Percentiles rank a stretch among this genome's conserved stretches.
Evolutionary conservation across 2,888 invertebrate genomes (phyloP).

Genomic region (Nomada ferruginata): DNA sequence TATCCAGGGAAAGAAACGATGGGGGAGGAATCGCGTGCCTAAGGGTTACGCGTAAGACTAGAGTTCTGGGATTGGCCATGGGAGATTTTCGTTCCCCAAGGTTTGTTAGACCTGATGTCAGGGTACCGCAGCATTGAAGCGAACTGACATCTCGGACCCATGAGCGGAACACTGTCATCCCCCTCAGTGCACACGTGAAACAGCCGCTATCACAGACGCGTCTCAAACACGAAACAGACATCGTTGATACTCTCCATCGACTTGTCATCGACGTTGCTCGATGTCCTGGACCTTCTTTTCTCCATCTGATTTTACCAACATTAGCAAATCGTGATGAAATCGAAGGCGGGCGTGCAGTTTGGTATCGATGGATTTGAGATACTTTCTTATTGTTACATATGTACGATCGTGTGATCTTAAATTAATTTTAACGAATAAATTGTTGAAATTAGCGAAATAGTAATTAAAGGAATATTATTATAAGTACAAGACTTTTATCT

Average conservation of each 20-base stretch:
- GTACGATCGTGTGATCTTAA: background rate
- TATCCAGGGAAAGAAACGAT: background rate
- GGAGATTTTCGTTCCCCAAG: constrained; percentile 78
- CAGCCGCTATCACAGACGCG: constrained; percentile 56
- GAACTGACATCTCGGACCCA: constrained; percentile 79
- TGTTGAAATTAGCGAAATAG: no score
- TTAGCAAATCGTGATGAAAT: background rate
- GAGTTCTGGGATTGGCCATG: constrained; percentile 75
- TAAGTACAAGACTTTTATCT: no score
- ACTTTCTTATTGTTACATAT: background rate
- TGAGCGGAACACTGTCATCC: constrained; percentile 64
- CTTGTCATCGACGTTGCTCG: constrained; percentile 49
- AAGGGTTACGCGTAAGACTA: constrained; percentile 43
- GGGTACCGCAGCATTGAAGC: constrained; percentile 79
- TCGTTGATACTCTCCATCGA: constrained; percentile 60
- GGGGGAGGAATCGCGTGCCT: constrained; percentile 48
- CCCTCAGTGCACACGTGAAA: constrained; percentile 64
- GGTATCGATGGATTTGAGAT: background rate
- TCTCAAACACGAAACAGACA: constrained; percentile 65
- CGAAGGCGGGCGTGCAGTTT: background rate
- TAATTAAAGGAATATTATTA: no score
- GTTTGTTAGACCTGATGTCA: constrained; percentile 79
- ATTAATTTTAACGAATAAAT: no score
- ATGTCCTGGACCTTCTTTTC: constrained; percentile 15
- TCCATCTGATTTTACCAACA: background rate